These are phyloP conservation scores for Telenomus remus DNA, from an alignment of 1,140 invertebrate genomes.

Conservation along the genomic window DNA sequence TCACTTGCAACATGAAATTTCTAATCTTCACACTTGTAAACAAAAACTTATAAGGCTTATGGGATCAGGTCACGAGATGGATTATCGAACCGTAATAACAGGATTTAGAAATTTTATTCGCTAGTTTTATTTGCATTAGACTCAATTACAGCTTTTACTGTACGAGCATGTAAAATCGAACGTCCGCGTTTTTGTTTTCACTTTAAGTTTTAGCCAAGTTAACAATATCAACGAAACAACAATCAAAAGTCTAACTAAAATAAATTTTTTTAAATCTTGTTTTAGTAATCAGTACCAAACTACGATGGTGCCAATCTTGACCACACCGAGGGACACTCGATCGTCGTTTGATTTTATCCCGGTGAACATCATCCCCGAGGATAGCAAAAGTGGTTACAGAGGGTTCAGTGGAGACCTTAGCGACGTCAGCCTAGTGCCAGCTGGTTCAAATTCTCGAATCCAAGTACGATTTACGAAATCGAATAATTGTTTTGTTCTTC, in stretches of 20 bases:
- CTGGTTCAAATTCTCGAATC: constrained; percentile 71
- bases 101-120: constrained; percentile 16
- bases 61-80: constrained; percentile 15
- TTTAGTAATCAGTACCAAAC: constrained; percentile 70
- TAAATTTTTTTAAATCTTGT: constrained; percentile 9
- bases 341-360: constrained; percentile 70
- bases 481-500: too few relatives aligned
- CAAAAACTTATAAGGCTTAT: constrained; percentile 16
- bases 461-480: constrained; percentile 64
- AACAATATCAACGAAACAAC: neutral
- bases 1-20: constrained; percentile 19
- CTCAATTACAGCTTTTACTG: constrained; percentile 11
- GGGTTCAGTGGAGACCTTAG: constrained; percentile 67
- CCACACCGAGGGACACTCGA: constrained; percentile 65
- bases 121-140: neutral
- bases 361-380: constrained; percentile 72
- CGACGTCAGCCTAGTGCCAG: constrained; percentile 71
- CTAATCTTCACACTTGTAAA: constrained; percentile 19
- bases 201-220: neutral
- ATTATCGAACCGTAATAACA: constrained; percentile 17
- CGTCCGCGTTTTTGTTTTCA: too few relatives aligned
- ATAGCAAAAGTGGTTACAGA: constrained; percentile 66
- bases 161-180: neutral
- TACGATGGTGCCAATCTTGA: constrained; percentile 70
- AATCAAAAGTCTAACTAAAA: neutral